Conservation (phyloP, 2,113 vertebrate genomes). For the Chinchilla lanigera region DNA sequence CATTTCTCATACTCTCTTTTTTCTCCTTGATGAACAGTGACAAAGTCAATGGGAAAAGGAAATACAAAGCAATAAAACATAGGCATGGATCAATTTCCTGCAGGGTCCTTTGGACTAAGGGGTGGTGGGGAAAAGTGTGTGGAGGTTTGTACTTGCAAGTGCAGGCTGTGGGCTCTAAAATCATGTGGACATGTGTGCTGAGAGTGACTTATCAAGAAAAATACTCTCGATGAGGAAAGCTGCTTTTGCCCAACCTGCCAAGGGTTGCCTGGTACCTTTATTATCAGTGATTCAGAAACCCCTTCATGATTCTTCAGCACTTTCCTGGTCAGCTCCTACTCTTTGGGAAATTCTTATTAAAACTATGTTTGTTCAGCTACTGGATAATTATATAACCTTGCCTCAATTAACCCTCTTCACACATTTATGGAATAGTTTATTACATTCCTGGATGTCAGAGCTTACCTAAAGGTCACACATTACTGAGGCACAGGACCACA, state of each 20-base stretch:
- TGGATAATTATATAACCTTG: neutral
- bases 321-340: neutral
- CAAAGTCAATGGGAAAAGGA: neutral
- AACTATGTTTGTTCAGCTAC: neutral
- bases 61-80: neutral
- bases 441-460: neutral
- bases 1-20: neutral
- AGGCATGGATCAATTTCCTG: neutral
- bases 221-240: neutral
- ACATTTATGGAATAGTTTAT: neutral
- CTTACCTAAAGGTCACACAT: neutral
- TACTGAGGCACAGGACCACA: neutral
- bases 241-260: neutral
- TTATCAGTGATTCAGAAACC: neutral
- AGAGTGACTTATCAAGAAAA: neutral
- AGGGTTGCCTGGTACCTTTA: neutral
- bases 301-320: neutral
- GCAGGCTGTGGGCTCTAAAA: neutral
- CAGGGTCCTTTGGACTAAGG: neutral
- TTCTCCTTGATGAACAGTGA: neutral
- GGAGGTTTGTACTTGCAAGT: neutral
- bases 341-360: constrained; percentile 1
- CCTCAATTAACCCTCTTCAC: neutral
- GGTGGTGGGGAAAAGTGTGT: neutral
- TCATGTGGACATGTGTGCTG: neutral